A percentile compares a stretch with the other conserved stretches of the same genome.
Evolutionary conservation across 2,888 invertebrate species (phyloP).

Genomic region (Sarcophaga rosellei): DNA sequence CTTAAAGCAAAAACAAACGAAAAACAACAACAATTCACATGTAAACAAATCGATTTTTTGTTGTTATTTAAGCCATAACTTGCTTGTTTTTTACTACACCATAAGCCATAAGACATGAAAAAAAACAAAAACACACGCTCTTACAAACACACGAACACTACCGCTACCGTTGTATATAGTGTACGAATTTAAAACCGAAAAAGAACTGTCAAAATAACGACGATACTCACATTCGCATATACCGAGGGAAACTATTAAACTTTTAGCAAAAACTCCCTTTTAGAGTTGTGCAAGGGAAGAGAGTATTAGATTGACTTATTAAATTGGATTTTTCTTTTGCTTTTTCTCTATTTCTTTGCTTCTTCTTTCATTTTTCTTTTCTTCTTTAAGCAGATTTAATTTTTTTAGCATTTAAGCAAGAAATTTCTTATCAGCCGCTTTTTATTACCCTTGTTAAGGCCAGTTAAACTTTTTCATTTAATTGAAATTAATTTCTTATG

Average conservation of each 20-base stretch:
- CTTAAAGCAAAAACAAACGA: not conserved
- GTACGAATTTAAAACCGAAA: conserved; percentile 47
- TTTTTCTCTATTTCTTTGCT: not conserved
- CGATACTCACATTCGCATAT: conserved; percentile 9
- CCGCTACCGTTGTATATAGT: conserved; percentile 11
- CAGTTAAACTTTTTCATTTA: not conserved
- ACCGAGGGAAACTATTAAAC: not conserved
- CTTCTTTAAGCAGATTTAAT: not conserved
- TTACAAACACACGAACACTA: not conserved
- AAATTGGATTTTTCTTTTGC: conserved; percentile 50
- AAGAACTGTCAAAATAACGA: conserved; percentile 54
- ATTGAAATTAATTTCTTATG: not conserved
- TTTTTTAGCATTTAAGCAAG: conserved; percentile 18
- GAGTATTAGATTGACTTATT: not conserved
- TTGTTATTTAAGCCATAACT: conserved; percentile 51
- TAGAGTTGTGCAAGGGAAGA: not conserved
- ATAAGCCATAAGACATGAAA: conserved; percentile 10
- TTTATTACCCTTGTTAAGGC: not conserved
- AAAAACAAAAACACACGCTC: conserved; percentile 29
- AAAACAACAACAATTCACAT: conserved; percentile 44
- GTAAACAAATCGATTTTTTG: conserved; percentile 71
- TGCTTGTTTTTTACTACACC: not conserved
- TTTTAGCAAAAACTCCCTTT: not conserved
- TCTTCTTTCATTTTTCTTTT: not conserved
- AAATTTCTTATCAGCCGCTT: conserved; percentile 51